Evolutionary conservation across 1,140 invertebrate genomes (phyloP).

Genomic region (Ridgeia piscesae): DNA sequence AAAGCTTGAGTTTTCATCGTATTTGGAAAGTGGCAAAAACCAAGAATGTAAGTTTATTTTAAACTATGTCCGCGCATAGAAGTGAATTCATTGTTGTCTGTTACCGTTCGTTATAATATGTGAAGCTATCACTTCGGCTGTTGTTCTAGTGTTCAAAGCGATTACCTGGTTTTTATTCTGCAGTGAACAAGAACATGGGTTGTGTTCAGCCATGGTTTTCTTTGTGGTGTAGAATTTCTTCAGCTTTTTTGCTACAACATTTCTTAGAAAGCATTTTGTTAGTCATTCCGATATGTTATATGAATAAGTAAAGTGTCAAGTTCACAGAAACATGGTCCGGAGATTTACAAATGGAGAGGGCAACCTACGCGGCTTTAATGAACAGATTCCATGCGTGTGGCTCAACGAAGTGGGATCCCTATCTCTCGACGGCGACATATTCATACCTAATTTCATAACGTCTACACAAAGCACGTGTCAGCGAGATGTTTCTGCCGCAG

Average conservation of each 20-base stretch:
- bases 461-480: not conserved
- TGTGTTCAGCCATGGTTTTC: not conserved
- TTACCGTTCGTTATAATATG: not conserved
- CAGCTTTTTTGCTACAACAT: not conserved
- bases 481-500: not conserved
- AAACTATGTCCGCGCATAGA: not conserved
- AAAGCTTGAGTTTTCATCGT: too few species aligned
- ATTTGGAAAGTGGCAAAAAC: too few species aligned
- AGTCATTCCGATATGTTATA: not conserved
- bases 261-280: not conserved
- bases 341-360: not conserved
- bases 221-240: not conserved
- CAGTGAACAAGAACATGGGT: not conserved
- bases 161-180: not conserved
- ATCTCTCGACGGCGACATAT: not conserved
- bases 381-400: not conserved
- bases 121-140: not conserved
- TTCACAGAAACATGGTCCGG: not conserved
- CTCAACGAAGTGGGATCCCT: not conserved
- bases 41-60: not conserved
- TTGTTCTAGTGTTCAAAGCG: not conserved
- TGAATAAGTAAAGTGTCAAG: not conserved
- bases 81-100: not conserved
- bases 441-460: not conserved
- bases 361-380: not conserved